Evolutionary conservation across 2,797 vertebrate species (phyloP).

Genomic region (Buceros bicornis): DNA sequence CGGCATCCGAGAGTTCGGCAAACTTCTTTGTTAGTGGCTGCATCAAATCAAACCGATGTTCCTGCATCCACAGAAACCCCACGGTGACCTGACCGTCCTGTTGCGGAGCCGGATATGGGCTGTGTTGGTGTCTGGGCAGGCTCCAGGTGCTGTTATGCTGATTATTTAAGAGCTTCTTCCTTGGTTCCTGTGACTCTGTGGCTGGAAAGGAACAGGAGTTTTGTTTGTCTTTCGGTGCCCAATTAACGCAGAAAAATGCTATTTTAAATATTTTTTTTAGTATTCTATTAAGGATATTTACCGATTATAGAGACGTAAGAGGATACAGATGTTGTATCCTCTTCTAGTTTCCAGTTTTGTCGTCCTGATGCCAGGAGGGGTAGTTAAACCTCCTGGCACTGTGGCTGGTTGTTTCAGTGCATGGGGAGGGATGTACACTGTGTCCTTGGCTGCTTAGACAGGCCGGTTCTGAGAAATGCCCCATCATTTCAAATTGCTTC

Average conservation of each 20-base stretch:
- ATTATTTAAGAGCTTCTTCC: neutral
- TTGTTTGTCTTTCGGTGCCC: neutral
- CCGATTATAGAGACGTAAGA: neutral
- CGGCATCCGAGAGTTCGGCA: neutral
- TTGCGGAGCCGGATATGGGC: neutral
- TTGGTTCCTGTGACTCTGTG: neutral
- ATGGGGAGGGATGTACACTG: fast-evolving
- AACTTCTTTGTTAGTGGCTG: neutral
- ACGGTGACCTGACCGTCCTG: fast-evolving
- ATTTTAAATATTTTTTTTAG: neutral
- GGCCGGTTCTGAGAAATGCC: neutral
- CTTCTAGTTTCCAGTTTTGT: neutral
- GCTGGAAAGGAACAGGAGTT: neutral
- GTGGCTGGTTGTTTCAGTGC: neutral
- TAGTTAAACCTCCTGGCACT: neutral
- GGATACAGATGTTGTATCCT: neutral
- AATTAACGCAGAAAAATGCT: neutral
- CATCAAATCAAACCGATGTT: neutral
- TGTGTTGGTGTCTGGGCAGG: fast-evolving
- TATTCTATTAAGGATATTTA: neutral
- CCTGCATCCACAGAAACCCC: neutral
- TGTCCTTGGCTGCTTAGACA: neutral
- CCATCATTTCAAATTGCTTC: fast-evolving
- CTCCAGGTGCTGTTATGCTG: neutral
- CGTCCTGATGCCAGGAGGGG: neutral